Base-by-base conservation (phyloP, 2,888 invertebrate species). In the Eristalis pertinax region DNA sequence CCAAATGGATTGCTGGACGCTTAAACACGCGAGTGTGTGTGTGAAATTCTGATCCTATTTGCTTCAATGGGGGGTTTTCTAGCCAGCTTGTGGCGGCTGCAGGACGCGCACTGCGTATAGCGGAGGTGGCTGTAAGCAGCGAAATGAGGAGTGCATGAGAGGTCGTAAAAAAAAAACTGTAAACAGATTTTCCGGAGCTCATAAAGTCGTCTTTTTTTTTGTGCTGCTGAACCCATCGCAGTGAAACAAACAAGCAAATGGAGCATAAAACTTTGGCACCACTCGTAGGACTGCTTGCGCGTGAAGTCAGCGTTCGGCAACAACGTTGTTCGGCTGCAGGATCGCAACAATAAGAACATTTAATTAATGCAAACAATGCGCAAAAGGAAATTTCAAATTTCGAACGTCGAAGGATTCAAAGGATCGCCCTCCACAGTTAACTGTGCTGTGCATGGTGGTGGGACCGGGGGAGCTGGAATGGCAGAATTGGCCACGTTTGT, bases 311-410 rank as follows among this genome's bases (percentile, higher is more conserved):
- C 13, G 8, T 35, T 29, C 15, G 2, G 38, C 38, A 38, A 38
- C 22, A 32, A 15, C 41, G 32, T 56, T 50, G 50, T 50, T 50
- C n/a, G 7, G n/a, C 8, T 73, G 26, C 15, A 38, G 22, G 38
- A 75, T 60, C 73, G 73, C 75, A 82, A 11, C 58, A 65, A 43
- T 69, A 70, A 75, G 75, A 82, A 63, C 60, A 69, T 74, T 75
- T 75, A 81, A 81, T 75, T 64, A 72, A 83, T 75, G 65, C 75
- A 70, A 75, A 60, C 75, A 76, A 82, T 70, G 70, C 69, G 69
- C 69, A 70, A 75, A 81, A 32, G 68, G 62, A 65, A 69, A 41
- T 41, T 41, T 67, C 24, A 13, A 13, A 41, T 24, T 64, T 58
- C 63, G 65, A 70, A 67, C 60, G 62, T 7, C 32, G 60, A 22